Conservation (phyloP, 1,140 invertebrate genomes). For the Drosophila ironensis region DNA sequence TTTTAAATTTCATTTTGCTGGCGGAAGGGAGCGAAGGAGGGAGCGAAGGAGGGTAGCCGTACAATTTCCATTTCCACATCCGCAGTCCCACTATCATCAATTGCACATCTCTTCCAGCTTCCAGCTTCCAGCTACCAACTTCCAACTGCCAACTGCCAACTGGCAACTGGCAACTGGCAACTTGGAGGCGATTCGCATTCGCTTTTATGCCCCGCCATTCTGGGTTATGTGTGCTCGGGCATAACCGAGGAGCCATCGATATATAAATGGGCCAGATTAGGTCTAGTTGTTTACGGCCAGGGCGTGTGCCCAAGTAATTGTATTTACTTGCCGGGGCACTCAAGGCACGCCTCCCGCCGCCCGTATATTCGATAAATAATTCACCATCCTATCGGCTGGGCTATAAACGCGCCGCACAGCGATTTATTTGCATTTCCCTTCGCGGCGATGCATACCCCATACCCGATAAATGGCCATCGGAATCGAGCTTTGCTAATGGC, state of each 20-base stretch:
- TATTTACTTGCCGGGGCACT: slow-evolving; percentile 31
- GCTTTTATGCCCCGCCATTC: slow-evolving; percentile 66
- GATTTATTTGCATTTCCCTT: slow-evolving; percentile 23
- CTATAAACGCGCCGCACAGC: slow-evolving; percentile 1
- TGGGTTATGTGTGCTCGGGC: slow-evolving; percentile 51
- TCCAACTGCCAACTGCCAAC: too few relatives aligned
- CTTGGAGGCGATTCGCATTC: slow-evolving; percentile 41
- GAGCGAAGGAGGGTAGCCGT: not conserved
- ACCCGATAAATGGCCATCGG: slow-evolving; percentile 1
- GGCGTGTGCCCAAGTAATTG: slow-evolving; percentile 30
- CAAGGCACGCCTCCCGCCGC: slow-evolving; percentile 1
- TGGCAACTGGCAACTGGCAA: too few relatives aligned
- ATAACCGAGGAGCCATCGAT: slow-evolving; percentile 30
- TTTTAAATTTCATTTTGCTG: slow-evolving; percentile 77
- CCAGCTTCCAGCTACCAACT: too few relatives aligned
- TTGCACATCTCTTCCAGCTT: slow-evolving; percentile 61
- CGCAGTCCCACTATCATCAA: slow-evolving; percentile 63
- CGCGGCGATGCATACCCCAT: not conserved
- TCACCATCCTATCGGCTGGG: slow-evolving; percentile 36
- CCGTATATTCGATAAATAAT: slow-evolving; percentile 45
- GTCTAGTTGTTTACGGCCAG: slow-evolving; percentile 36
- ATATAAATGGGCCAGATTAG: slow-evolving; percentile 37
- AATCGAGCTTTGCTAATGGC: not conserved
- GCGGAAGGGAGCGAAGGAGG: too few relatives aligned
- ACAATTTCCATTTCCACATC: slow-evolving; percentile 9